Evolutionary conservation across 2,888 invertebrate species (phyloP), one percentile per base, ranked within the genome.

Genomic region (Blastobasis adustella): DNA sequence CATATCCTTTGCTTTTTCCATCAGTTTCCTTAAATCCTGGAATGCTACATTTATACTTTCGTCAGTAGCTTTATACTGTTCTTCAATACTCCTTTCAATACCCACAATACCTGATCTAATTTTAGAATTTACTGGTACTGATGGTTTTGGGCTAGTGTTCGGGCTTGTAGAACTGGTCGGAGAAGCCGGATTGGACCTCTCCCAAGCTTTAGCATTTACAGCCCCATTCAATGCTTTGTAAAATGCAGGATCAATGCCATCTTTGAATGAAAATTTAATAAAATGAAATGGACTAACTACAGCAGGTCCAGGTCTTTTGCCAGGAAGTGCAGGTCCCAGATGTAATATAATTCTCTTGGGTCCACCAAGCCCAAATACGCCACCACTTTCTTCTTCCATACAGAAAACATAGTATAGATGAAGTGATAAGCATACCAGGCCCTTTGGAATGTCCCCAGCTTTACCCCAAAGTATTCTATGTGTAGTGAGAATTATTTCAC

Each of bases 1-100:
- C 99, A 99, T 99, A 63, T 99, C 98, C 77, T 98, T 96, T 0
- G 99, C 99, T 92, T 96, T 96, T 51, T 92, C 92, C 96, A 99
- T 99, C 4, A 99, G 89, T 67, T 96, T 96, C 67, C 90, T 95
- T 51, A 99, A 91, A 84, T 99, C 99, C 82, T 98, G 95, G 84
- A 99, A 99, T 1, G 99, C 99, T 60, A 94, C 90, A 10, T 92
- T 93, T 63, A 99, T 99, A 71, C 95, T 97, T 69, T 95, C 93
- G 83, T 98, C 96, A 0, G 98, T 97, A 45, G 94, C 95, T 76
- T 95, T 94, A 48, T 97, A 96, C 72, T 96, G 96, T 70, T 97
- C 95, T 69, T 96, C 94, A 56, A 99, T 91, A 65, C 95, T 94
- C 65, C 96, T 91, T 79, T 99, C 99, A 63, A 99, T 99, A 1